Conservation (phyloP, 2,888 invertebrate genomes). For the Pediacus dermestoides region DNA sequence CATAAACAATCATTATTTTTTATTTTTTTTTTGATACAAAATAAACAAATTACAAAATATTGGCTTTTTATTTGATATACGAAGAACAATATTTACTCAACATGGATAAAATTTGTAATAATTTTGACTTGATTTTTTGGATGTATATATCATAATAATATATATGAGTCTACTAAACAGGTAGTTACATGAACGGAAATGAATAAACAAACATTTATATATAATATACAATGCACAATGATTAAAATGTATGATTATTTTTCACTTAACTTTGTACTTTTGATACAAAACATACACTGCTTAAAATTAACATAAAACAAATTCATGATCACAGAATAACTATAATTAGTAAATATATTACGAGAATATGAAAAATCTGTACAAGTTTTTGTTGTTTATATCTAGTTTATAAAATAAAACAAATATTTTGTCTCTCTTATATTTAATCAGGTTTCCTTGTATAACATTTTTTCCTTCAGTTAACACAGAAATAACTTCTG, state of each 20-base stretch:
- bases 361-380: conserved; percentile 41
- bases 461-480: conserved; percentile 1
- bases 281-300: conserved; percentile 23
- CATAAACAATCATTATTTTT: conserved; percentile 9
- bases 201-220: conserved; percentile 24
- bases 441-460: conserved; percentile 22
- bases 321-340: conserved; percentile 39
- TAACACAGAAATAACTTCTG: conserved; percentile 22
- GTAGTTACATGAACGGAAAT: conserved; percentile 22
- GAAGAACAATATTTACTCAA: conserved; percentile 15
- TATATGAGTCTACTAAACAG: too few species aligned
- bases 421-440: conserved; percentile 20
- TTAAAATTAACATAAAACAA: conserved; percentile 28
- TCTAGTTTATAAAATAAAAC: conserved; percentile 32
- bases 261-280: conserved; percentile 22
- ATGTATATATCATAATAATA: too few species aligned
- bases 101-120: conserved; percentile 3
- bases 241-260: conserved; percentile 14
- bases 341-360: conserved; percentile 37
- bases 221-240: conserved; percentile 21
- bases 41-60: conserved; percentile 19
- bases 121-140: not conserved
- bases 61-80: conserved; percentile 9
- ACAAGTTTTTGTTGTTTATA: conserved; percentile 30
- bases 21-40: conserved; percentile 13